Evolutionary conservation across 2,888 invertebrate genomes (phyloP), one percentile per base, ranked within the genome.

Genomic region (Allolobophora icterica): DNA sequence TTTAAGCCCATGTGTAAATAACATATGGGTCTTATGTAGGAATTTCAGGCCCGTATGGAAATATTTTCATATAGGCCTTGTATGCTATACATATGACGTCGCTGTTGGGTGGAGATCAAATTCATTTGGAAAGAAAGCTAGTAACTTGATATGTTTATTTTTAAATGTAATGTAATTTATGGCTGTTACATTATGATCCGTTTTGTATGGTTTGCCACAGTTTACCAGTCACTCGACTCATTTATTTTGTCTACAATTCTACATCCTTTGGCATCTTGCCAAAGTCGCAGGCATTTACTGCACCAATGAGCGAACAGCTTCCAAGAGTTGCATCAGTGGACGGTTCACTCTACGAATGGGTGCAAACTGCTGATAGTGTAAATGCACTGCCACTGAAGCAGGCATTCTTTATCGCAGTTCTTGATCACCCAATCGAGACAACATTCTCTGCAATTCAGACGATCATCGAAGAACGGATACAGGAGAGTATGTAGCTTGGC

Each of bases 211-310:
- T 71, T 34, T 87, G 34, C 35, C 38, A 35, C 87, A 87, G 87
- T 87, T 35, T 33, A 24, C 15, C 35, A 24, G 87, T 87, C 38
- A 38, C 38, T 87, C 87, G 34, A 35, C 87, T 87, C 38, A 38
- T 87, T 35, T 87, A 87, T 87, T 87, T 35, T 24, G 30, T 87
- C 87, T 87, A 38, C 87, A 87, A 87, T 87, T 34, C 87, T 35
- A 87, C 87, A 35, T 87, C 35, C 24, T 35, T 87, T 87, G 87
- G 21, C 24, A 38, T 87, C 87, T 35, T 87, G 8, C 87, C 87
- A 24, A 87, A 87, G 87, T 35, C 87, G 15, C 38, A 11, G 15
- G 87, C 35, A 35, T 35, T 87, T 87, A 17, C n/a, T 87, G n/a
- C 87, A 38, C 87, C 87, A 35, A 35, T 0, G 38, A 35, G 35